Evolutionary conservation across 2,113 vertebrate genomes (phyloP).

Genomic region (Chionis minor): DNA sequence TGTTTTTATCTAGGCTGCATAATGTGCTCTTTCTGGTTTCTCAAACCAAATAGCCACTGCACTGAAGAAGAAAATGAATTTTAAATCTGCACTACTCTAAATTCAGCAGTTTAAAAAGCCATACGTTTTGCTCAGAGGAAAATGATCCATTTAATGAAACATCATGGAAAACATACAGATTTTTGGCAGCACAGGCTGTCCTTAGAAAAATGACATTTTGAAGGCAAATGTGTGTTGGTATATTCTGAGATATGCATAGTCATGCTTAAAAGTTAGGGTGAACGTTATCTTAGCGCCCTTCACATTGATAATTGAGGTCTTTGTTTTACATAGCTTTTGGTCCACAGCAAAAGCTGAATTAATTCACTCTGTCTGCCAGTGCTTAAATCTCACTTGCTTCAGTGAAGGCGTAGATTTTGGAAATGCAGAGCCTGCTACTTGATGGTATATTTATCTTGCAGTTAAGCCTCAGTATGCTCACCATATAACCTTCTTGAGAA

Average conservation of each 20-base stretch:
- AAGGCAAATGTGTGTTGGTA: background rate
- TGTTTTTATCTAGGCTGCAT: background rate
- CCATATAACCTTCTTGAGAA: background rate
- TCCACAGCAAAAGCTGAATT: background rate
- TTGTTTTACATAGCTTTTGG: background rate
- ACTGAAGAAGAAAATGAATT: background rate
- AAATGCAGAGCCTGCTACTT: background rate
- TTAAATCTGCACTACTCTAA: background rate
- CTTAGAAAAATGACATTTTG: slow-evolving; percentile 22
- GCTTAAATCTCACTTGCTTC: background rate
- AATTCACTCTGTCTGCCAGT: background rate
- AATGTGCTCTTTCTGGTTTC: background rate
- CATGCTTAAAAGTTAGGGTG: background rate
- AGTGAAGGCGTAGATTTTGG: background rate
- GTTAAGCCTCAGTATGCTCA: background rate
- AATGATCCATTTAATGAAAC: background rate
- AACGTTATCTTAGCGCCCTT: background rate
- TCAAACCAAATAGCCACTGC: background rate
- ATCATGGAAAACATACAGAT: background rate
- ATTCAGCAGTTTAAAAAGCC: background rate
- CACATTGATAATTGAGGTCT: background rate
- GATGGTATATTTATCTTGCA: background rate
- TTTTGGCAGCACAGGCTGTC: slow-evolving; percentile 7
- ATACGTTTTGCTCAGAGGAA: background rate
- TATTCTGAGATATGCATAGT: background rate